These are phyloP conservation scores for Chloropsis cyanopogon DNA, from an alignment of 2,113 vertebrate species.

Conservation along the genomic window DNA sequence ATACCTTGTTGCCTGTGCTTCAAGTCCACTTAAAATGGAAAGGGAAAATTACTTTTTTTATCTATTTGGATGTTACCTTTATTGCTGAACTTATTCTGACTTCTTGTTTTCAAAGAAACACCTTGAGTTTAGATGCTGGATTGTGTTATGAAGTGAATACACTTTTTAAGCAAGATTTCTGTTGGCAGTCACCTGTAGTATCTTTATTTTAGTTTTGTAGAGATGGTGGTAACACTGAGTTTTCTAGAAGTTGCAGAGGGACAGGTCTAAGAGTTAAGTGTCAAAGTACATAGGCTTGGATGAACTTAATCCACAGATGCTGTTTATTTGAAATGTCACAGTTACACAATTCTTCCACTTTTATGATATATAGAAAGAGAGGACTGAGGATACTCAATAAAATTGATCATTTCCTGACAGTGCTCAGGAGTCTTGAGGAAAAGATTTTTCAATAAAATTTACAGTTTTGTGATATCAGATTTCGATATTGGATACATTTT, in stretches of 20 bases:
- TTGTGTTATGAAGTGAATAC: neutral
- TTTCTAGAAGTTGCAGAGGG: neutral
- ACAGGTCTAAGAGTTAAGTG: neutral
- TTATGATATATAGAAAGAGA: neutral
- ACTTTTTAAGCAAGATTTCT: neutral
- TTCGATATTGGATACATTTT: neutral
- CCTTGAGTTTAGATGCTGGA: neutral
- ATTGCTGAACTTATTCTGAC: neutral
- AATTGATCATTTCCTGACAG: neutral
- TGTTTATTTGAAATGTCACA: neutral
- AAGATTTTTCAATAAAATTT: neutral
- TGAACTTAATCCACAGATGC: neutral
- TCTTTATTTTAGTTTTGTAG: neutral
- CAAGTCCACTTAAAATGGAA: neutral
- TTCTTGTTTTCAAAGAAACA: neutral
- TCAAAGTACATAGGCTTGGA: neutral
- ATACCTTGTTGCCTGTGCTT: neutral
- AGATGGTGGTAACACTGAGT: neutral
- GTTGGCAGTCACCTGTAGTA: neutral
- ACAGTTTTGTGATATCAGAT: neutral
- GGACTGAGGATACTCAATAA: neutral
- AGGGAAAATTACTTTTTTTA: fast-evolving
- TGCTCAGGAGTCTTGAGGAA: neutral
- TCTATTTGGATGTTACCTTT: neutral
- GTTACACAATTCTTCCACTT: neutral